phyloP scores from a whole-genome alignment of 2,797 vertebrate species.

The Danio jaintianensis region DNA sequence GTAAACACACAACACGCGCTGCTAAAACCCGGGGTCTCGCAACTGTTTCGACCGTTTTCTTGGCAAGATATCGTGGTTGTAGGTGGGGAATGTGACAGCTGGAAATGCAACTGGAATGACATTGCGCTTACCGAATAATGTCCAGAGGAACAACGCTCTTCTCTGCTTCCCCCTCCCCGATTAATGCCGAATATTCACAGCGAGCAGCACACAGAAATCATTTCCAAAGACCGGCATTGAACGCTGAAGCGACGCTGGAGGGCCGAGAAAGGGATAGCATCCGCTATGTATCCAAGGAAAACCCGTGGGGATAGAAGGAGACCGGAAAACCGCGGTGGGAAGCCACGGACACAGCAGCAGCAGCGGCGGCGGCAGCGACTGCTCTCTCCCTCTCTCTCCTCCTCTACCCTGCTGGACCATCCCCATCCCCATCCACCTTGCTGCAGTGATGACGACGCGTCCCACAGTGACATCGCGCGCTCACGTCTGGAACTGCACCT shows the following conservation, averaged over 20 bases:
- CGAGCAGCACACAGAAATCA: slow-evolving; percentile 69
- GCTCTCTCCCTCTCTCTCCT: slow-evolving; percentile 63
- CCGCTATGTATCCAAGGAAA: slow-evolving; percentile 65
- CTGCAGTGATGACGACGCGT: slow-evolving; percentile 65
- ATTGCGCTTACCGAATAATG: slow-evolving; percentile 83
- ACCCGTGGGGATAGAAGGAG: slow-evolving; percentile 54
- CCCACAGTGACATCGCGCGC: slow-evolving; percentile 74
- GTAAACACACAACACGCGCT: neutral
- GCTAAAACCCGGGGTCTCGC: neutral
- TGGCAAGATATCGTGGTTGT: slow-evolving; percentile 39
- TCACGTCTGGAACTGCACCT: slow-evolving; percentile 39
- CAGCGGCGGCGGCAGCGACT: slow-evolving; percentile 52
- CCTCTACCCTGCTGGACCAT: slow-evolving; percentile 52
- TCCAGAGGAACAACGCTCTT: slow-evolving; percentile 74
- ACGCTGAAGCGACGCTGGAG: slow-evolving; percentile 53
- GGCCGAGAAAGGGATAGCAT: slow-evolving; percentile 67
- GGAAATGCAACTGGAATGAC: slow-evolving; percentile 72
- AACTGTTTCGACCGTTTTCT: slow-evolving; percentile 14
- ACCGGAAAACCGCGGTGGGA: slow-evolving; percentile 77
- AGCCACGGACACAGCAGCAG: slow-evolving; percentile 73
- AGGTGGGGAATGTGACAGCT: slow-evolving; percentile 55
- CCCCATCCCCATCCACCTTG: slow-evolving; percentile 58
- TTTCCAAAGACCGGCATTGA: slow-evolving; percentile 66
- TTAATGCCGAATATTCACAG: slow-evolving; percentile 73
- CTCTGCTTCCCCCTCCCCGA: slow-evolving; percentile 67